These are phyloP conservation scores for Acrobasis suavella DNA, from an alignment of 2,888 invertebrate genomes.

Conservation along the genomic window DNA sequence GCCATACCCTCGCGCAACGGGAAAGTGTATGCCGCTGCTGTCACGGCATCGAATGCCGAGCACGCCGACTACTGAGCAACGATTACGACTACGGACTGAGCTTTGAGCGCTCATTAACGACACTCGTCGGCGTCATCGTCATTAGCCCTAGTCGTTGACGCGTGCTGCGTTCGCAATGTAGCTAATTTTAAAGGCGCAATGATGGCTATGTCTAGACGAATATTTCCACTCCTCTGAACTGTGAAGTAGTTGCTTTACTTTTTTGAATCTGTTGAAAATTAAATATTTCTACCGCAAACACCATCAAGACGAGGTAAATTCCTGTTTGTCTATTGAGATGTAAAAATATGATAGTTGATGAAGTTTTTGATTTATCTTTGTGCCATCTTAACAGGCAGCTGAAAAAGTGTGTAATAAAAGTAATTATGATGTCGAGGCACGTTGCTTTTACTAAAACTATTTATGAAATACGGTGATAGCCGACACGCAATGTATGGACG, in stretches of 20 bases:
- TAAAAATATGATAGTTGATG: too few species aligned
- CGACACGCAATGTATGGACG: slow-evolving; percentile 10
- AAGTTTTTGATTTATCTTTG: neutral
- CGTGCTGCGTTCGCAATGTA: neutral
- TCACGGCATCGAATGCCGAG: slow-evolving; percentile 21
- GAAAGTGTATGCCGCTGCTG: slow-evolving; percentile 57
- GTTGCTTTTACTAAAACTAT: slow-evolving; percentile 15
- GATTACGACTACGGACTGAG: slow-evolving; percentile 22
- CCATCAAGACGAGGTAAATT: neutral
- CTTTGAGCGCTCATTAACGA: slow-evolving; percentile 17
- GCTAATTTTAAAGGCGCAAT: slow-evolving; percentile 4
- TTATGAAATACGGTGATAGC: slow-evolving; percentile 14
- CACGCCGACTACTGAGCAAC: slow-evolving; percentile 3
- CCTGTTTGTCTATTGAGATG: neutral
- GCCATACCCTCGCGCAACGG: slow-evolving; percentile 81
- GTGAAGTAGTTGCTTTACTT: neutral
- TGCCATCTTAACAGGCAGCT: slow-evolving; percentile 1
- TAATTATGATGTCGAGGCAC: slow-evolving; percentile 8
- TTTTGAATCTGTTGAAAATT: too few species aligned
- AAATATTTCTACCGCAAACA: neutral
- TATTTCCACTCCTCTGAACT: neutral
- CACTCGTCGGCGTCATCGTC: slow-evolving; percentile 21
- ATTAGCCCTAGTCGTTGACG: slow-evolving; percentile 22
- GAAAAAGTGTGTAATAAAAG: neutral
- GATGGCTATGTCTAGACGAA: neutral